Evolutionary conservation across 30 jellyfish, hydroid and myxozoan species (phyloP).

Genomic region (Nemopilema nomurai): DNA sequence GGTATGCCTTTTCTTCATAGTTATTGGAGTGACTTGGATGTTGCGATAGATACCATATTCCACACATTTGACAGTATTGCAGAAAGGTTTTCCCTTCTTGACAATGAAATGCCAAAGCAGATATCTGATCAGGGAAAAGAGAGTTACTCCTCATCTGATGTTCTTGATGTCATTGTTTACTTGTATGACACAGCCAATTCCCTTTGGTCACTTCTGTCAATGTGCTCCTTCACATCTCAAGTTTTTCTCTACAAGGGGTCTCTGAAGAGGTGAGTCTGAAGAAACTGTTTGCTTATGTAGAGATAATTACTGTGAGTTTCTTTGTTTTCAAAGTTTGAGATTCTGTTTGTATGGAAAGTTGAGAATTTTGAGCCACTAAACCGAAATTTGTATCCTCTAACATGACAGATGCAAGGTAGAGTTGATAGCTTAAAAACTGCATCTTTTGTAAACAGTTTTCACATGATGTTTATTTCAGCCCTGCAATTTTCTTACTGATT

Average conservation of each 20-base stretch:
- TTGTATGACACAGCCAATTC: constrained; percentile 57
- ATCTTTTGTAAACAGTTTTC: too few species aligned
- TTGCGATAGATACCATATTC: constrained; percentile 61
- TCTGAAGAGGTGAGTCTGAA: background rate
- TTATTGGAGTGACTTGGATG: constrained; percentile 69
- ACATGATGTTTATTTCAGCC: background rate
- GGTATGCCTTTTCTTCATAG: constrained; percentile 27
- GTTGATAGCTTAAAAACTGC: too few species aligned
- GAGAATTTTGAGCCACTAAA: too few species aligned
- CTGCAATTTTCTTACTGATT: background rate
- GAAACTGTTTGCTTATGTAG: too few species aligned
- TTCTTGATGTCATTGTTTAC: constrained; percentile 40
- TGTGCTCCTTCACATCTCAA: constrained; percentile 11
- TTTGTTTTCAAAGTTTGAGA: background rate
- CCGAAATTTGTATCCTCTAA: too few species aligned
- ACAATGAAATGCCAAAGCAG: constrained; percentile 31
- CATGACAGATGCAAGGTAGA: too few species aligned
- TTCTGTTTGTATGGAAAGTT: too few species aligned
- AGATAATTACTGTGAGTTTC: too few species aligned
- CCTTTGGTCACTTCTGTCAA: constrained; percentile 35
- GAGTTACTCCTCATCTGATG: constrained; percentile 32
- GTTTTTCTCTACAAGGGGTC: constrained; percentile 5
- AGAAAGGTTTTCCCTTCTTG: constrained; percentile 30
- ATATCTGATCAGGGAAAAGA: constrained; percentile 1
- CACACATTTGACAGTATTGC: constrained; percentile 45